Evolutionary conservation across 2,797 vertebrate species (phyloP).

Genomic region (Enteromius thamalakanensis): DNA sequence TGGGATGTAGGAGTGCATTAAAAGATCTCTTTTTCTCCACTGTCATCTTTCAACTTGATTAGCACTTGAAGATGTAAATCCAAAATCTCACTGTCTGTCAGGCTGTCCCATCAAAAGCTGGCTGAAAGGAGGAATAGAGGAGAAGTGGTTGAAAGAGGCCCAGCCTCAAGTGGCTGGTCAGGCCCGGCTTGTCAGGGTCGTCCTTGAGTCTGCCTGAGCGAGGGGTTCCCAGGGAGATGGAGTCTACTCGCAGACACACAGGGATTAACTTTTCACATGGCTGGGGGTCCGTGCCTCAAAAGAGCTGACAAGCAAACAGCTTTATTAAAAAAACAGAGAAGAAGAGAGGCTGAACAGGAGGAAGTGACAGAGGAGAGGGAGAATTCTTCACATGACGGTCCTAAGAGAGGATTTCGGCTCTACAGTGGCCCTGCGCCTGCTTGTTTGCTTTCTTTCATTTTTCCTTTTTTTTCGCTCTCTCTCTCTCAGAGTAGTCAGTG

Average conservation of each 20-base stretch:
- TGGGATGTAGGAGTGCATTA: constrained; percentile 60
- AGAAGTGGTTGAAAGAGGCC: constrained; percentile 60
- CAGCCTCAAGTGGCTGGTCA: constrained; percentile 57
- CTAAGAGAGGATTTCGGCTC: constrained; percentile 84
- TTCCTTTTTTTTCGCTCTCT: constrained; percentile 13
- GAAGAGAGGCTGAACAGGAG: constrained; percentile 57
- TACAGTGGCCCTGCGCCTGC: constrained; percentile 75
- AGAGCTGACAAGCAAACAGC: constrained; percentile 87
- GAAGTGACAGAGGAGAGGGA: constrained; percentile 58
- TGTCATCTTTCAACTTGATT: constrained; percentile 80
- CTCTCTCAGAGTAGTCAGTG: not conserved
- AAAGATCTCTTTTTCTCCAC: constrained; percentile 75
- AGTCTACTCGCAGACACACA: constrained; percentile 70
- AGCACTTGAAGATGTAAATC: constrained; percentile 75
- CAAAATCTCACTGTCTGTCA: constrained; percentile 72
- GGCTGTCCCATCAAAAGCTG: constrained; percentile 74
- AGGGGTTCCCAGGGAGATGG: constrained; percentile 86
- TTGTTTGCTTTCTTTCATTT: constrained; percentile 54
- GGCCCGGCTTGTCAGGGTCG: constrained; percentile 60
- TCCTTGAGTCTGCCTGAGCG: constrained; percentile 70
- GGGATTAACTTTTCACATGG: constrained; percentile 91
- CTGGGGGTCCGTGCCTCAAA: constrained; percentile 85
- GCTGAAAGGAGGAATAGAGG: constrained; percentile 65
- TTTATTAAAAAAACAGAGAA: constrained; percentile 86
- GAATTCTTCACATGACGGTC: constrained; percentile 84